phyloP scores from a whole-genome alignment of 2,888 invertebrate genomes.

The Tetrapedia diversipes region DNA sequence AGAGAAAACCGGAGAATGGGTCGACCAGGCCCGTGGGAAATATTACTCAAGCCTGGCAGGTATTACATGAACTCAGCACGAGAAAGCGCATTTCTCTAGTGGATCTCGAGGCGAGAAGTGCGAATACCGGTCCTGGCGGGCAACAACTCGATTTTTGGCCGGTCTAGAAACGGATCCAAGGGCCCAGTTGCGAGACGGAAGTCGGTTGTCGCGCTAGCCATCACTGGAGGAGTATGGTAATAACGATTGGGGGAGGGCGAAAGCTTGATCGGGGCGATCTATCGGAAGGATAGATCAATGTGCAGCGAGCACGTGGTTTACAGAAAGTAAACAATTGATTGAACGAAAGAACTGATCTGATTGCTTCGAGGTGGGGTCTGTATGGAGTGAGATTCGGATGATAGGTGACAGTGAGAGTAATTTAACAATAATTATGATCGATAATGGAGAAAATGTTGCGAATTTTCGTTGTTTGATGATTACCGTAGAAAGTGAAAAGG shows the following conservation, averaged over 20 bases:
- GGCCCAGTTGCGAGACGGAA: slow-evolving; percentile 8
- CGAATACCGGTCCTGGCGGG: too few relatives aligned
- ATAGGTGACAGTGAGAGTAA: too few relatives aligned
- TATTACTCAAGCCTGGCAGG: slow-evolving; percentile 51
- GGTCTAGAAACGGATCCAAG: neutral
- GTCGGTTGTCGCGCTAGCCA: neutral
- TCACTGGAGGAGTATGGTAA: slow-evolving; percentile 8
- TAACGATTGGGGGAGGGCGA: neutral
- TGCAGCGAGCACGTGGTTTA: neutral
- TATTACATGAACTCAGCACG: slow-evolving; percentile 75
- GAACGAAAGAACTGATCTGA: too few relatives aligned
- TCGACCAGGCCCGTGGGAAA: slow-evolving; percentile 4
- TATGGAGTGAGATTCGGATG: too few relatives aligned
- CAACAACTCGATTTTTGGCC: too few relatives aligned
- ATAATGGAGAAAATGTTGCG: too few relatives aligned
- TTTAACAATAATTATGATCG: too few relatives aligned
- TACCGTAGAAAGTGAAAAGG: neutral
- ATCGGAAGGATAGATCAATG: too few relatives aligned
- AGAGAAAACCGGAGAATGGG: slow-evolving; percentile 20
- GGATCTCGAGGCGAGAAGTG: slow-evolving; percentile 67
- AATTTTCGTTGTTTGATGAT: too few relatives aligned
- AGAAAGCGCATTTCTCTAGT: slow-evolving; percentile 80
- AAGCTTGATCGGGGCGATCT: neutral
- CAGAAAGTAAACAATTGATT: neutral
- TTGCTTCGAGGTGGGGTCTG: too few relatives aligned